Evolutionary conservation across 2,113 vertebrate genomes (phyloP).

Genomic region (Sciurus niger): DNA sequence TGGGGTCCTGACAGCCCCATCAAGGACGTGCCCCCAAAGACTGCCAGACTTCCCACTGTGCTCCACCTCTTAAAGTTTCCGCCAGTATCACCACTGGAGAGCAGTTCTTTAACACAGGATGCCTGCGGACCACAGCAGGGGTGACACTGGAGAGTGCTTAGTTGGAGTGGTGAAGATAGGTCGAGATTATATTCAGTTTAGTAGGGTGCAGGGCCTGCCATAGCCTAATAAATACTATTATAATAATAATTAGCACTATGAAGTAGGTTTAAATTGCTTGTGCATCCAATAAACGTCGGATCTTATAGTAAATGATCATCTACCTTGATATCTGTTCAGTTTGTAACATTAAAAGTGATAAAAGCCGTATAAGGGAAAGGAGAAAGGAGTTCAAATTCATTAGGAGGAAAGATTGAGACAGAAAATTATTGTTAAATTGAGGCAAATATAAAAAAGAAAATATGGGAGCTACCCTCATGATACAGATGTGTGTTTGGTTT

Average conservation of each 20-base stretch:
- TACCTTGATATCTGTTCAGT: not conserved
- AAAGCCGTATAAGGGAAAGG: not conserved
- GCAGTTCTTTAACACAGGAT: too few species aligned
- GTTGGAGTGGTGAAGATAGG: not conserved
- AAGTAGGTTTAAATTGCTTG: not conserved
- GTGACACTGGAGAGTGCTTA: too few species aligned
- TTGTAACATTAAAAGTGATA: not conserved
- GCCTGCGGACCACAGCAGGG: too few species aligned
- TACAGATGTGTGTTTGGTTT: not conserved
- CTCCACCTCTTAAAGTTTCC: not conserved
- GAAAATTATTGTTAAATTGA: not conserved
- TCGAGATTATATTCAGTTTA: not conserved
- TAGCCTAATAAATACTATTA: not conserved
- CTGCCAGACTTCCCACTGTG: not conserved
- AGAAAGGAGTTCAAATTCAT: not conserved
- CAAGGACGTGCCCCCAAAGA: not conserved
- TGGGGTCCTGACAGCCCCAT: not conserved
- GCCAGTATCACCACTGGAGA: not conserved
- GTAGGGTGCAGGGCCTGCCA: not conserved
- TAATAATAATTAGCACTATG: too few species aligned
- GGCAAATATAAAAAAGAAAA: not conserved
- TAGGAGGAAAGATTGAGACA: not conserved
- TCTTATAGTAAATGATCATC: not conserved
- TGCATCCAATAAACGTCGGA: not conserved
- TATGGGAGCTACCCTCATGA: not conserved